These are phyloP conservation scores for Halcyon badia DNA, from an alignment of 2,797 vertebrate genomes.

Conservation along the genomic window DNA sequence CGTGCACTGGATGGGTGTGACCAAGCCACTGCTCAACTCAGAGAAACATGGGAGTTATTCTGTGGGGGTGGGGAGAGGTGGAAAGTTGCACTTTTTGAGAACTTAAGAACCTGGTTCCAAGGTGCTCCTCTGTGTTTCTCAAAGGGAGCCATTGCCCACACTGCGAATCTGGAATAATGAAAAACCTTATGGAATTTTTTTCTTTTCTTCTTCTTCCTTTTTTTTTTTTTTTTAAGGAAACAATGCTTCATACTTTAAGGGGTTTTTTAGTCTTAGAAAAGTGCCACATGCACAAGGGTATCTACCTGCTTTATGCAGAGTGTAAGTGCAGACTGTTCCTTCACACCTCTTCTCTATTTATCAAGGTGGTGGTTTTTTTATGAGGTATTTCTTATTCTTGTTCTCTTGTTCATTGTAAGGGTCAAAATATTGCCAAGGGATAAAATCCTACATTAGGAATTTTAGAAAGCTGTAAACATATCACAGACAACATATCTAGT, in stretches of 20 bases:
- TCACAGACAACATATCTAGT: neutral
- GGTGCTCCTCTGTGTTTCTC: neutral
- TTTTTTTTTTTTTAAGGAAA: neutral
- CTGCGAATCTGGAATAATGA: neutral
- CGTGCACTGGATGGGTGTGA: accelerated
- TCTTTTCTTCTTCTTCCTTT: accelerated
- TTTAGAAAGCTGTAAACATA: neutral
- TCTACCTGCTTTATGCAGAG: neutral
- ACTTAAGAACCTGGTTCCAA: neutral
- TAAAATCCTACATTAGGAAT: neutral
- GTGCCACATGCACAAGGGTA: neutral
- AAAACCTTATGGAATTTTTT: neutral
- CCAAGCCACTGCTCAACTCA: neutral
- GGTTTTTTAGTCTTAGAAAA: neutral
- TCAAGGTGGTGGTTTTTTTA: neutral
- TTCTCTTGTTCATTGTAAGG: neutral
- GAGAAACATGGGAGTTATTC: neutral
- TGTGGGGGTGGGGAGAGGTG: neutral
- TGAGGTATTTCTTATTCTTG: neutral
- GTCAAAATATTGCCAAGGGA: neutral
- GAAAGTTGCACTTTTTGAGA: neutral
- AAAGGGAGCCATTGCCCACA: neutral
- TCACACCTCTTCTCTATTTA: neutral
- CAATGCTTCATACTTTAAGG: neutral
- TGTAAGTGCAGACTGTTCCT: neutral